phyloP scores from a whole-genome alignment of 2,888 invertebrate species.

The Linnaemya vulpina region DNA sequence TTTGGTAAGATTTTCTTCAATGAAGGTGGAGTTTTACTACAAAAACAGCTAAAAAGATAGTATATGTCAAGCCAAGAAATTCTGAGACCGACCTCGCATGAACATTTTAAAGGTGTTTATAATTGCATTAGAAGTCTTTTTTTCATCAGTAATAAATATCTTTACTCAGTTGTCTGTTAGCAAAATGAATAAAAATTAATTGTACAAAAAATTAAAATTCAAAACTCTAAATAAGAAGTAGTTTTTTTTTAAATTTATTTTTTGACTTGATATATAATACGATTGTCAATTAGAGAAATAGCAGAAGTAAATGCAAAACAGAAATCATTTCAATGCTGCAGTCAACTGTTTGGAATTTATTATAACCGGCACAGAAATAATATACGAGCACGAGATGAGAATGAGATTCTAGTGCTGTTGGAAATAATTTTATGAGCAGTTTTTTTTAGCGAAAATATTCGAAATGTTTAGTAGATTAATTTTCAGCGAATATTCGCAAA shows the following conservation, averaged over 20 bases:
- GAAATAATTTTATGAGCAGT: too few relatives aligned
- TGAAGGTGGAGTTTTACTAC: too few relatives aligned
- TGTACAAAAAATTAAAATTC: neutral
- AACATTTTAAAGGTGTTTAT: neutral
- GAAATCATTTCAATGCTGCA: neutral
- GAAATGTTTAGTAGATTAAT: too few relatives aligned
- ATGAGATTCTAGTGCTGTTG: too few relatives aligned
- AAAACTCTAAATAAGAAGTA: neutral
- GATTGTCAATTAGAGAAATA: neutral
- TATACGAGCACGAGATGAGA: too few relatives aligned
- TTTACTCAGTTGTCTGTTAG: neutral
- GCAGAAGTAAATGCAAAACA: neutral
- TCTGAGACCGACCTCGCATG: neutral
- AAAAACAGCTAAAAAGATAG: too few relatives aligned
- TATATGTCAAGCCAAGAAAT: neutral
- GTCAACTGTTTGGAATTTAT: too few relatives aligned
- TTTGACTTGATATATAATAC: neutral
- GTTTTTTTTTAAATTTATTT: neutral
- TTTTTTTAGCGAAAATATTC: too few relatives aligned
- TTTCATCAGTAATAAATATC: conserved; percentile 22
- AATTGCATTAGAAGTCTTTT: conserved; percentile 31
- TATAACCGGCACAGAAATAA: too few relatives aligned
- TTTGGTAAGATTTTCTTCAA: too few relatives aligned
- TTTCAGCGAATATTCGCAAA: too few relatives aligned
- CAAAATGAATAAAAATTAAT: neutral